These are phyloP conservation scores for Ophion slaviceki DNA, from an alignment of 2,888 invertebrate species.

Conservation along the genomic window DNA sequence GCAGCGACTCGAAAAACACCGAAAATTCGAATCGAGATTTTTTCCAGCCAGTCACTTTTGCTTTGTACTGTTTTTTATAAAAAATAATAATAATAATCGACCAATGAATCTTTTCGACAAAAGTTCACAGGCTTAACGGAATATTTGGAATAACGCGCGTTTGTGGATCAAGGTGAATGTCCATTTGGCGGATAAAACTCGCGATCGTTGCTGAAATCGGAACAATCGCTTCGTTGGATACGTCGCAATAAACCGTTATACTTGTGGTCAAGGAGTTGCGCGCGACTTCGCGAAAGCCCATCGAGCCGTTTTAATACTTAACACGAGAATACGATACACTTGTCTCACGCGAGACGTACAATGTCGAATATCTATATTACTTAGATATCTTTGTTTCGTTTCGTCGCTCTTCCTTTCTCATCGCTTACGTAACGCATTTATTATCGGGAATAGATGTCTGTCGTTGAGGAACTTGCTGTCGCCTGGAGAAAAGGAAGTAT, in stretches of 20 bases:
- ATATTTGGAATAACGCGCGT: neutral
- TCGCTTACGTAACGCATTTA: conserved; percentile 34
- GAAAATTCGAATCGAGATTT: neutral
- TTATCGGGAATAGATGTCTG: conserved; percentile 37
- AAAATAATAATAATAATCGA: neutral
- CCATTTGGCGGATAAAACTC: neutral
- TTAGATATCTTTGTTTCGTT: conserved; percentile 41
- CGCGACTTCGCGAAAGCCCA: conserved; percentile 37
- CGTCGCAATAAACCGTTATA: conserved; percentile 25
- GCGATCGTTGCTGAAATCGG: conserved; percentile 1
- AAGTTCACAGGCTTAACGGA: neutral
- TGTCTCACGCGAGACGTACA: conserved; percentile 57
- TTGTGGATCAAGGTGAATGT: neutral
- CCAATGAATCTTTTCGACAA: neutral
- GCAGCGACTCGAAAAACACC: neutral
- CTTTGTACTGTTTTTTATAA: neutral
- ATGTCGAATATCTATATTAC: conserved; percentile 54
- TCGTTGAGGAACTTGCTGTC: conserved; percentile 40
- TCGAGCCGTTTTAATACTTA: conserved; percentile 63
- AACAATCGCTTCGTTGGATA: conserved; percentile 14
- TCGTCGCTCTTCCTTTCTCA: neutral
- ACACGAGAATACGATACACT: conserved; percentile 59
- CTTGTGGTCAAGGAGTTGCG: conserved; percentile 52
- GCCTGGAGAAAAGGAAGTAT: conserved; percentile 21
- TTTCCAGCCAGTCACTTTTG: neutral